A percentile compares a stretch with the other conserved stretches of the same genome.
These are phyloP conservation scores for Diplazon laetatorius DNA, from an alignment of 2,888 invertebrate species.

Conservation along the genomic window DNA sequence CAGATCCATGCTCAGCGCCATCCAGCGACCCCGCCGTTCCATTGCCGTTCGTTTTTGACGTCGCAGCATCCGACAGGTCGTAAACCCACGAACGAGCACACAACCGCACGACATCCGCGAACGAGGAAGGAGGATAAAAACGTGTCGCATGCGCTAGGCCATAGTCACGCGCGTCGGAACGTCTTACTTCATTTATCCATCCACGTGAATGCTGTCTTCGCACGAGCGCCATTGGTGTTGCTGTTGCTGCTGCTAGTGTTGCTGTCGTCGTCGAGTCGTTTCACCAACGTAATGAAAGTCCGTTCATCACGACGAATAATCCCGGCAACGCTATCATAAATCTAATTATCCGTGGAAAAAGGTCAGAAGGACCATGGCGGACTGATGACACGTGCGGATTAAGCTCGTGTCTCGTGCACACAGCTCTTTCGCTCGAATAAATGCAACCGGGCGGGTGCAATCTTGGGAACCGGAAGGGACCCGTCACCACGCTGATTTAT, in stretches of 20 bases:
- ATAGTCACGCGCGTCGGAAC: slow-evolving; percentile 35
- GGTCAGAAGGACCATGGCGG: slow-evolving; percentile 11
- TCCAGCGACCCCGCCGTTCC: slow-evolving; percentile 1
- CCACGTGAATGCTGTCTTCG: slow-evolving; percentile 16
- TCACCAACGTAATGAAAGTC: slow-evolving; percentile 52
- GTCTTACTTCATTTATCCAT: slow-evolving; percentile 37
- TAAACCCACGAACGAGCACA: slow-evolving; percentile 27
- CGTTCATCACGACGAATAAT: slow-evolving; percentile 57
- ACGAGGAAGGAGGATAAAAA: slow-evolving; percentile 18
- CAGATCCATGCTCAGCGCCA: slow-evolving; percentile 7
- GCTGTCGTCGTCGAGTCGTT: neutral
- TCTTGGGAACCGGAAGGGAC: no score
- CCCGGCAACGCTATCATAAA: slow-evolving; percentile 54
- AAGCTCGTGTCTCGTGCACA: slow-evolving; percentile 36
- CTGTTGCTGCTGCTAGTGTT: neutral
- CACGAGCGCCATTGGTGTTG: neutral
- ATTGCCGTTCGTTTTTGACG: slow-evolving; percentile 14
- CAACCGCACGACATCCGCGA: neutral
- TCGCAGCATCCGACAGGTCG: slow-evolving; percentile 37
- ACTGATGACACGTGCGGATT: slow-evolving; percentile 50
- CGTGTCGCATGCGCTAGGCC: slow-evolving; percentile 12
- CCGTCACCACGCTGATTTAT: slow-evolving; percentile 62
- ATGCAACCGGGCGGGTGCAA: slow-evolving; percentile 61
- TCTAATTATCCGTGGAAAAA: slow-evolving; percentile 61
- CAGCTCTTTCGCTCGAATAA: slow-evolving; percentile 45